Base-by-base conservation (phyloP, 1,140 invertebrate species). In the Pseudomyrmex pallidus region DNA sequence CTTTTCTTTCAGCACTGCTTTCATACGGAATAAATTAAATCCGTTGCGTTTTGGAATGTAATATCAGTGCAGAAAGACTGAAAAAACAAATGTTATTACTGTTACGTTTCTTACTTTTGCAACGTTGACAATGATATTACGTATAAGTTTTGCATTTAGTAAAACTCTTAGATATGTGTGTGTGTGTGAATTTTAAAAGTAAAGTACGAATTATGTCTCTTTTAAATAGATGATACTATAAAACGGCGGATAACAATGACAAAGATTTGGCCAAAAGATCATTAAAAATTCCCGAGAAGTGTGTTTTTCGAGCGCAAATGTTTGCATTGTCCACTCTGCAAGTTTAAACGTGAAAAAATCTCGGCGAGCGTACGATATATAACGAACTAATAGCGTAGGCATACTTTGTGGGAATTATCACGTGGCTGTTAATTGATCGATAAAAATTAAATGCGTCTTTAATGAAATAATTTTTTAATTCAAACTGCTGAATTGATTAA, bases 11-110 rank as follows among this genome's bases (percentile, higher is more conserved):
- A 57, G n/a, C 25, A 3, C 63, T 54, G 52, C 54, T 78, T 68
- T 78, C 48, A 68, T 48, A 78, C 35, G 13, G 2, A 57, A 78
- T 35, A 44, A 78, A 78, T 78, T 78, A 78, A 67, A 70, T 70
- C 64, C 20, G 8, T 52, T 76, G 52, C 22, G 9, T 64, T 66
- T 66, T 9, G 22, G 13, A 64, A 54, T 64, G 61, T 64, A 76
- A 64, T 66, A 76, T 52, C 20, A 44, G 5, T 68, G 64, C 3
- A 57, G 52, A 57, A 78, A 48, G 52, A 70, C 25, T 15, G 48
- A 54, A 63, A 63, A 59, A 44, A 50, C 46, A 46, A 15, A 12
- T 74, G 15, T 63, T 52, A 35, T 74, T 74, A 62, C 2, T 25
- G n/a, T 68, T 78, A 64, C 12, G 13, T 64, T 35, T 76, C 1